These are phyloP conservation scores for Trissolcus japonicus DNA, from an alignment of 2,888 invertebrate species.

Conservation along the genomic window DNA sequence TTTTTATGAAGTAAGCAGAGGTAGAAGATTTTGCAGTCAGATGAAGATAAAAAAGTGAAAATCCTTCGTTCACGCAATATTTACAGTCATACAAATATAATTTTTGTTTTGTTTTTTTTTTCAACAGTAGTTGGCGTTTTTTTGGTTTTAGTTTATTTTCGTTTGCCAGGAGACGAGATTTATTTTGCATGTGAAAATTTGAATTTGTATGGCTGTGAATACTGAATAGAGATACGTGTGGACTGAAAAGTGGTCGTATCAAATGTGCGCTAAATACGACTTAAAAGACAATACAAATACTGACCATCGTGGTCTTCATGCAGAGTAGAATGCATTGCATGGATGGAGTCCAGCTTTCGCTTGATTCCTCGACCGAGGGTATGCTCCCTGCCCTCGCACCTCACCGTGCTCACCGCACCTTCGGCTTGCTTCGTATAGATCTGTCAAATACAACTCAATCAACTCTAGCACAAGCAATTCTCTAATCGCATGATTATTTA, in stretches of 20 bases:
- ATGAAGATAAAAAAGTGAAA: too few relatives aligned
- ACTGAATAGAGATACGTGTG: constrained; percentile 15
- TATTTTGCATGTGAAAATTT: too few relatives aligned
- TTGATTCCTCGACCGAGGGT: constrained; percentile 75
- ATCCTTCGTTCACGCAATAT: too few relatives aligned
- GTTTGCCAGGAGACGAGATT: too few relatives aligned
- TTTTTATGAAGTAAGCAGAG: neutral
- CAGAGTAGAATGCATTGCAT: constrained; percentile 76
- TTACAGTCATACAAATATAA: too few relatives aligned
- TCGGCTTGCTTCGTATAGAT: constrained; percentile 76
- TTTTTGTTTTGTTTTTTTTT: too few relatives aligned
- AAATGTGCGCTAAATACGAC: constrained; percentile 46
- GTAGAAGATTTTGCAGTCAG: too few relatives aligned
- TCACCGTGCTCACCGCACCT: constrained; percentile 75
- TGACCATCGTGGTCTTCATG: constrained; percentile 77
- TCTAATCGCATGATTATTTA: constrained; percentile 70
- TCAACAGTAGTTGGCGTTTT: too few relatives aligned
- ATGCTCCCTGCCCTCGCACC: constrained; percentile 74
- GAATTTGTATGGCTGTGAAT: constrained; percentile 18
- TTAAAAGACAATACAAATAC: constrained; percentile 72
- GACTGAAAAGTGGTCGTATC: constrained; percentile 27
- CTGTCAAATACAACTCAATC: constrained; percentile 76
- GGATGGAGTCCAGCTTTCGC: constrained; percentile 76
- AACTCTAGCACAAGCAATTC: constrained; percentile 73
- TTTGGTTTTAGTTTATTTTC: too few relatives aligned